Evolutionary conservation across 2,797 vertebrate species (phyloP).

Genomic region (Avahi laniger): DNA sequence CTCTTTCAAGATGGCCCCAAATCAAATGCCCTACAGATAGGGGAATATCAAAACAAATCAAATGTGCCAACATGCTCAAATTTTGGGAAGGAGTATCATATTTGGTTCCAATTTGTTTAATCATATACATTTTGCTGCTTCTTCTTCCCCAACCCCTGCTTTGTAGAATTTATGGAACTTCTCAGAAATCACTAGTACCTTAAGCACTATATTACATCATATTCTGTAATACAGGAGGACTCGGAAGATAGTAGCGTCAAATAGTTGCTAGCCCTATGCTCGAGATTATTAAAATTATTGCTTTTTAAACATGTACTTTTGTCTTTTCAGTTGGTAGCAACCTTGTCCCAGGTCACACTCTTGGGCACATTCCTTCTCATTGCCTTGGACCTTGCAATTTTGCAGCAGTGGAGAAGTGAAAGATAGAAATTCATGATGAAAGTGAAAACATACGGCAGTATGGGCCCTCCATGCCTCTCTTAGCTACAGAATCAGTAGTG

Average conservation of each 20-base stretch:
- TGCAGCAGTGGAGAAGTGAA: background rate
- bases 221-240: background rate
- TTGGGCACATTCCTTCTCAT: background rate
- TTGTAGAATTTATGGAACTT: background rate
- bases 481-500: background rate
- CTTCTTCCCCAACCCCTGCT: background rate
- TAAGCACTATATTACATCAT: background rate
- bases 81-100: background rate
- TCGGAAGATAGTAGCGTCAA: background rate
- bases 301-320: background rate
- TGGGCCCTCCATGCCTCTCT: background rate
- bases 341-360: background rate
- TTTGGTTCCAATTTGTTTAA: background rate
- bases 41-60: background rate
- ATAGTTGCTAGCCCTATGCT: background rate
- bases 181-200: background rate
- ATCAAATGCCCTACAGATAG: background rate
- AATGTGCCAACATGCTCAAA: background rate
- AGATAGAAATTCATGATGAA: background rate
- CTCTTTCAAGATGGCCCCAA: background rate
- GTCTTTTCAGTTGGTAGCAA: background rate
- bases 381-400: background rate
- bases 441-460: background rate
- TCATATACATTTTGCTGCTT: background rate
- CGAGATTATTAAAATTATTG: background rate